Conservation (phyloP, 92 coral and sea anemone genomes). For the Meandrina meandrites region DNA sequence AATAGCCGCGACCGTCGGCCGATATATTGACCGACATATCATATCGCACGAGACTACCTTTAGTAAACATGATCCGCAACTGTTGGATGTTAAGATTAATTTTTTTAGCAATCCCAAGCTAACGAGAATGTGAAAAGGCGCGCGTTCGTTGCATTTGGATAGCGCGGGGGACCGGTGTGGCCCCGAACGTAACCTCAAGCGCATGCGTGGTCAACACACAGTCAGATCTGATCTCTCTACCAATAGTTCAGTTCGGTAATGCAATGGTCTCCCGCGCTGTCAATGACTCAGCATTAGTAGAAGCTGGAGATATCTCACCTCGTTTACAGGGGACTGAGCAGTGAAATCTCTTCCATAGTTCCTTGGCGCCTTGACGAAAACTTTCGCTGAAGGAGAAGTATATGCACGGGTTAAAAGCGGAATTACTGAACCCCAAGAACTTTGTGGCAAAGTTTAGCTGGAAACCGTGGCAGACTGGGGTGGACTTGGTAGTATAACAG, state of each 20-base stretch:
- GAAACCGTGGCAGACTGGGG: conserved; percentile 42
- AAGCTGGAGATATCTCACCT: conserved; percentile 1
- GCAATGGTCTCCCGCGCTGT: background rate
- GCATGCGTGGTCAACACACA: background rate
- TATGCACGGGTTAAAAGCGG: conserved; percentile 47
- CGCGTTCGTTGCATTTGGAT: no score
- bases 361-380: conserved; percentile 33
- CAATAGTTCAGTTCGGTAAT: background rate
- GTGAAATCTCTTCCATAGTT: background rate
- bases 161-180: no score
- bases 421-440: conserved; percentile 31
- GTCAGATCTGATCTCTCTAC: background rate
- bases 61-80: no score
- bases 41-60: no score
- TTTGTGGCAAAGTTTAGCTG: conserved; percentile 8
- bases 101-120: no score
- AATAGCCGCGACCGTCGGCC: no score
- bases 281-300: background rate
- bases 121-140: no score
- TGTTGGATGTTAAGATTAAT: no score
- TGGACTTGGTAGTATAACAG: conserved; percentile 44
- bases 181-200: no score
- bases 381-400: conserved; percentile 42
- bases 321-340: background rate
- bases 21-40: no score